A percentile compares a stretch with the other conserved stretches of the same genome.
Conservation (phyloP, 2,888 invertebrate genomes). For the Dasysyrphus tricinctus region DNA sequence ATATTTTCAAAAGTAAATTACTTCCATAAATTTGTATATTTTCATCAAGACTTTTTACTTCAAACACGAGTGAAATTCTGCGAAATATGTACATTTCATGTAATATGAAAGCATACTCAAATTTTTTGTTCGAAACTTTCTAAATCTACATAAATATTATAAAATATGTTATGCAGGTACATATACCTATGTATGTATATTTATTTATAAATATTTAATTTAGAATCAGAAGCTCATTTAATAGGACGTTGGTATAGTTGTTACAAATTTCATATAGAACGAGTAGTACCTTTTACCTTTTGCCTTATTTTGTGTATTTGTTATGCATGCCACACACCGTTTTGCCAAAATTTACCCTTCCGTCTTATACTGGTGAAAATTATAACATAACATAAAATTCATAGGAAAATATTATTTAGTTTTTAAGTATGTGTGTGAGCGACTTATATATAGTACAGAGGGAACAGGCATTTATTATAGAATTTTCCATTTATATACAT, state of each 20-base stretch:
- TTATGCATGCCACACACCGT: constrained; percentile 27
- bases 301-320: constrained; percentile 8
- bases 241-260: not conserved
- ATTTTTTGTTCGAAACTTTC: not conserved
- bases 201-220: constrained; percentile 20
- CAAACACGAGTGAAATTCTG: not conserved
- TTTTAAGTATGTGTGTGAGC: not conserved
- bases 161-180: not conserved
- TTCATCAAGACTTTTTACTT: too few species aligned
- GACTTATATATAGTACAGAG: not conserved
- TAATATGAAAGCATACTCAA: not conserved
- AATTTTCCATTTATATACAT: not conserved
- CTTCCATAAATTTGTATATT: not conserved
- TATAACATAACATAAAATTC: constrained; percentile 37
- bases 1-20: not conserved
- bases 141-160: not conserved
- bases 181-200: not conserved
- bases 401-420: constrained; percentile 39
- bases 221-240: not conserved
- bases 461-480: not conserved
- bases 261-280: not conserved
- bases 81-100: not conserved
- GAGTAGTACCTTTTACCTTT: not conserved
- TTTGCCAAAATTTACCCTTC: constrained; percentile 23
- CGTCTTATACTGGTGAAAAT: constrained; percentile 1